These are phyloP conservation scores for Amaurobius ferox DNA, from an alignment of 2,888 invertebrate genomes.

Conservation along the genomic window DNA sequence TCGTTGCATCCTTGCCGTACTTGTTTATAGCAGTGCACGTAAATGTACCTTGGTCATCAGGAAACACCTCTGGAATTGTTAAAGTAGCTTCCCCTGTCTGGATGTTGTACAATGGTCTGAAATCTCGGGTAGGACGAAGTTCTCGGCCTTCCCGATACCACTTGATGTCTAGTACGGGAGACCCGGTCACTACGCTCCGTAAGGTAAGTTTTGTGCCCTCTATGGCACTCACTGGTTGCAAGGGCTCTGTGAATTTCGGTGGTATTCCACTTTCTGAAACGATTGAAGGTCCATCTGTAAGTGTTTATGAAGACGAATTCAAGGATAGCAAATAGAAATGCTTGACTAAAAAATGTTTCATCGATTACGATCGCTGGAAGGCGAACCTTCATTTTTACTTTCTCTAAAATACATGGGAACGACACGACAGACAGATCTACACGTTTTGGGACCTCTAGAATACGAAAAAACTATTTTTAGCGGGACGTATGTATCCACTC, in stretches of 20 bases:
- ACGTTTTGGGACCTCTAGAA: no score
- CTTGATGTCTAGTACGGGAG: conserved; percentile 76
- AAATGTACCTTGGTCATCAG: conserved; percentile 76
- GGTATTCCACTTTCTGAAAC: conserved; percentile 81
- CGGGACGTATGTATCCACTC: no score
- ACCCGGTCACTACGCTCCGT: conserved; percentile 84
- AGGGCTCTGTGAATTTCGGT: conserved; percentile 79
- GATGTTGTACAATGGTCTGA: conserved; percentile 52
- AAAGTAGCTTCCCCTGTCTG: conserved; percentile 70
- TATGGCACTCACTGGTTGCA: conserved; percentile 82
- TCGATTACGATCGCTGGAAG: no score
- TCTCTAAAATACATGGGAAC: no score
- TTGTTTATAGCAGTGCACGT: conserved; percentile 75
- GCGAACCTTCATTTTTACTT: no score
- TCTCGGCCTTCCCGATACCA: conserved; percentile 77
- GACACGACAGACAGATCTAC: no score
- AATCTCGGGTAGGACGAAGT: conserved; percentile 74
- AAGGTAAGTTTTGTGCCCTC: conserved; percentile 82
- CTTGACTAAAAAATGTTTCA: no score
- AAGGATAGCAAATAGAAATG: no score
- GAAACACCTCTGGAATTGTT: conserved; percentile 76
- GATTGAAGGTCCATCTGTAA: no score
- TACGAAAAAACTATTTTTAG: no score
- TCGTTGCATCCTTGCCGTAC: conserved; percentile 73
- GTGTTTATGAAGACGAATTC: no score